Percentiles rank a stretch among this genome's conserved stretches.
phyloP scores from a whole-genome alignment of 2,888 invertebrate genomes.

The Ophion ventricosus region DNA sequence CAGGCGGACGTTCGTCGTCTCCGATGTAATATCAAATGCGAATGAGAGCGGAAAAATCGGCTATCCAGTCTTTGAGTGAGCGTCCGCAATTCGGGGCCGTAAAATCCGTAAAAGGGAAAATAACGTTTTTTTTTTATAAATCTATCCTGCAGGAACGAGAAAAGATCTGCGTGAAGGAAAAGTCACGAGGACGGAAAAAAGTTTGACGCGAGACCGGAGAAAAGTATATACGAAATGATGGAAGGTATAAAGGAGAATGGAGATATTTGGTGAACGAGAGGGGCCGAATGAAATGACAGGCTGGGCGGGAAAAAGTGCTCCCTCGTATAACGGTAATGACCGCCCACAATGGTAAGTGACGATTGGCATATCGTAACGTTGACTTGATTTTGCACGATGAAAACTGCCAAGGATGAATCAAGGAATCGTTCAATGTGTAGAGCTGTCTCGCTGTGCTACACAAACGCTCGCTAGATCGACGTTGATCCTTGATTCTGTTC shows the following conservation, averaged over 20 bases:
- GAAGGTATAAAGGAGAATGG: conserved; percentile 19
- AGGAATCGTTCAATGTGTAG: not conserved
- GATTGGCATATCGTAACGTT: conserved; percentile 24
- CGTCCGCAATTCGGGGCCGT: not conserved
- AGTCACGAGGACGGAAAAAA: not conserved
- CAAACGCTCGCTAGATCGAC: conserved; percentile 27
- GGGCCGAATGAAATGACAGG: conserved; percentile 35
- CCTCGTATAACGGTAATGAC: conserved; percentile 44
- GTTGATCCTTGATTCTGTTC: conserved; percentile 49
- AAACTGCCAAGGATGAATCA: conserved; percentile 37
- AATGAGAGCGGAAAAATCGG: conserved; percentile 12
- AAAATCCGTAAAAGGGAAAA: conserved; percentile 6
- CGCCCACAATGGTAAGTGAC: conserved; percentile 45
- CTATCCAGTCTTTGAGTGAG: not conserved
- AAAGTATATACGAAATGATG: conserved; percentile 17
- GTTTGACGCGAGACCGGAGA: not conserved
- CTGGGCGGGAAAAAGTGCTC: conserved; percentile 32
- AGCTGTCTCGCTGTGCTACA: conserved; percentile 25
- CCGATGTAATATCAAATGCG: conserved; percentile 2
- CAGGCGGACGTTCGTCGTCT: conserved; percentile 26
- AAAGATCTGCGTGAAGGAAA: not conserved
- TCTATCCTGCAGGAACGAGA: not conserved
- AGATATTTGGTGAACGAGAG: conserved; percentile 17
- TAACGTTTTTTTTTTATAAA: not conserved
- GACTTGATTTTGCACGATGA: conserved; percentile 14